Conservation (phyloP, 2,888 invertebrate genomes). For the Pseudeuparius sepicola region DNA sequence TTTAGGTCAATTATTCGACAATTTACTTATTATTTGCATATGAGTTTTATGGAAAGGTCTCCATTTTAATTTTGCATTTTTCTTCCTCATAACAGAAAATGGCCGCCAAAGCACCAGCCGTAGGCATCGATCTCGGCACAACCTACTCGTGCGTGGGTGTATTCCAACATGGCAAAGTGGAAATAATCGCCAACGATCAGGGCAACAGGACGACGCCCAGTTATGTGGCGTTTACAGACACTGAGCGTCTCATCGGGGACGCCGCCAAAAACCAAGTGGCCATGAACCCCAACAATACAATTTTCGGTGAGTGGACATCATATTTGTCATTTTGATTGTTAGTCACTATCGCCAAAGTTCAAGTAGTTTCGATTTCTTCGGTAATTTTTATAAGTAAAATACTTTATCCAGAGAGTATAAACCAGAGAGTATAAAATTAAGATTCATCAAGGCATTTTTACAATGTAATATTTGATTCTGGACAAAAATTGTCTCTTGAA, state of each 20-base stretch:
- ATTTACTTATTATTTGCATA: conserved; percentile 3
- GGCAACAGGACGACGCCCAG: conserved; percentile 83
- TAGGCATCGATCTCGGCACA: conserved; percentile 56
- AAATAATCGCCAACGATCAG: conserved; percentile 85
- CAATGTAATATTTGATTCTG: no score
- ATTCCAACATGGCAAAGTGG: conserved; percentile 67
- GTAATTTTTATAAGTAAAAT: no score
- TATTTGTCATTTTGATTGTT: conserved; percentile 3
- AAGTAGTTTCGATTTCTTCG: no score
- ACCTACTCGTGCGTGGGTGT: conserved; percentile 79
- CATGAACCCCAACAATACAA: conserved; percentile 82
- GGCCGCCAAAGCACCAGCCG: conserved; percentile 27
- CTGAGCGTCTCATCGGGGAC: conserved; percentile 73
- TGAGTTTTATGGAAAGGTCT: no score
- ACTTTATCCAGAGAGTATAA: no score
- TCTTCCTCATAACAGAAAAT: conserved; percentile 25
- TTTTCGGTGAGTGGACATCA: conserved; percentile 60
- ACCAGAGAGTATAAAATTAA: no score
- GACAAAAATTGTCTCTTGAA: no score
- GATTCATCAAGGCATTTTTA: no score
- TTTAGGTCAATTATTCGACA: no score
- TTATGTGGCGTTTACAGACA: conserved; percentile 78
- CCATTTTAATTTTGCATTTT: conserved; percentile 8
- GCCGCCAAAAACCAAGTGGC: conserved; percentile 78
- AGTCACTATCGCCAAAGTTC: no score